phyloP scores from a whole-genome alignment of 2,797 vertebrate genomes.

The Labroides dimidiatus region DNA sequence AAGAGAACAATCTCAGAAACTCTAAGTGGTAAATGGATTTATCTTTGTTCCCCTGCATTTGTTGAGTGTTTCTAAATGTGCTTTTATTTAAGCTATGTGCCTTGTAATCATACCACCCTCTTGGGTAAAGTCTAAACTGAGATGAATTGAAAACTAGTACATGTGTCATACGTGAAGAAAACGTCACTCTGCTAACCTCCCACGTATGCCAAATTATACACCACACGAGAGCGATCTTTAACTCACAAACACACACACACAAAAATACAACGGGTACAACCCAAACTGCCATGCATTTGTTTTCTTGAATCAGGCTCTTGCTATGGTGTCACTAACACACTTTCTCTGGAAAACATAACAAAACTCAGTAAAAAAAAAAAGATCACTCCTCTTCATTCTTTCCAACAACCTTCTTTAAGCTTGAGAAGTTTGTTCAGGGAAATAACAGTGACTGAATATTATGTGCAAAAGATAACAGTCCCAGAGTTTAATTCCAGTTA shows the following conservation, averaged over 20 bases:
- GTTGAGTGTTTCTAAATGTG: constrained; percentile 5
- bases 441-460: constrained; percentile 22
- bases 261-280: constrained; percentile 30
- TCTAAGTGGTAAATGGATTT: background rate
- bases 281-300: constrained; percentile 12
- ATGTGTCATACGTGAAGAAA: background rate
- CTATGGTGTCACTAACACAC: constrained; percentile 31
- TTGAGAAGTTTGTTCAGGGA: constrained; percentile 25
- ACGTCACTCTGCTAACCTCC: constrained; percentile 10
- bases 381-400: constrained; percentile 57
- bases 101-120: constrained; percentile 3
- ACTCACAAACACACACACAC: constrained; percentile 11
- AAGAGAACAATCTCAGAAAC: background rate
- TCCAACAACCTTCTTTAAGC: constrained; percentile 39
- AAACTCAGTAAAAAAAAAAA: constrained; percentile 37
- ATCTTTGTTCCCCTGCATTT: background rate
- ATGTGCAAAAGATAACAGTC: constrained; percentile 33
- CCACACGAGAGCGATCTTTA: constrained; percentile 20
- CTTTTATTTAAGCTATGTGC: constrained; percentile 1
- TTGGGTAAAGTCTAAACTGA: background rate
- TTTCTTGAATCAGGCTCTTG: constrained; percentile 9
- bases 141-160: constrained; percentile 5
- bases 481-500: constrained; percentile 3
- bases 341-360: constrained; percentile 60
- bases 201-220: constrained; percentile 39